A percentile compares a stretch with the other conserved stretches of the same genome.
Conservation (phyloP, 2,888 invertebrate genomes). For the Hydrotaea cyrtoneurina region DNA sequence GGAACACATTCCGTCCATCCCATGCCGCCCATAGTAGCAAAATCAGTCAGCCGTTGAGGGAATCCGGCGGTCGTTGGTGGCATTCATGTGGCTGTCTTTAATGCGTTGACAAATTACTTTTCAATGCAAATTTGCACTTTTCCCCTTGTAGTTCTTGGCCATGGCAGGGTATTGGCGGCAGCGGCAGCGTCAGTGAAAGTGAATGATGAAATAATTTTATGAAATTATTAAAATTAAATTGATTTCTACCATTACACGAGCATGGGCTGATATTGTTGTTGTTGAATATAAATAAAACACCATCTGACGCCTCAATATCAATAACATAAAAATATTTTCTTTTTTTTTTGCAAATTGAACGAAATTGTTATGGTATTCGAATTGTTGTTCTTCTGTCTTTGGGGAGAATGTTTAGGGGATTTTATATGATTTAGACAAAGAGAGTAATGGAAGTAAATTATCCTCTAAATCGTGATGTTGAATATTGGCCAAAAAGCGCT, state of each 20-base stretch:
- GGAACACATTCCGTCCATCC: neutral
- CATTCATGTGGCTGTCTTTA: constrained; percentile 66
- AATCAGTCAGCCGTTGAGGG: constrained; percentile 18
- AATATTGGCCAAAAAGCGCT: too few species aligned
- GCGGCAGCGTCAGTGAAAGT: too few species aligned
- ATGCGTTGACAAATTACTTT: constrained; percentile 74
- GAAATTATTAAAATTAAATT: constrained; percentile 68
- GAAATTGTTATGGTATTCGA: neutral
- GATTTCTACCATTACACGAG: constrained; percentile 36
- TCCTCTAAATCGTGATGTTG: too few species aligned
- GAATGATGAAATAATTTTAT: constrained; percentile 59
- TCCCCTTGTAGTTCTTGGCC: constrained; percentile 30
- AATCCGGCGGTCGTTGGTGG: constrained; percentile 44
- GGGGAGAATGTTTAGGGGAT: too few species aligned
- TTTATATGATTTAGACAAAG: too few species aligned
- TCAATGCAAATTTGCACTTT: constrained; percentile 72
- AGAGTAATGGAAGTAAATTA: too few species aligned
- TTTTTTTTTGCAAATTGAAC: constrained; percentile 25
- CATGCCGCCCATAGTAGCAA: constrained; percentile 30
- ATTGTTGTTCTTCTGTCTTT: too few species aligned
- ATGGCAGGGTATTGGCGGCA: neutral
- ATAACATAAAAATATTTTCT: constrained; percentile 38
- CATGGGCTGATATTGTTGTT: neutral
- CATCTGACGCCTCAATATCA: constrained; percentile 57
- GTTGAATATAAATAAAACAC: constrained; percentile 40